Percentiles rank a stretch among this genome's conserved stretches.
Conservation (phyloP, 2,113 vertebrate genomes). For the Mobula hypostoma region DNA sequence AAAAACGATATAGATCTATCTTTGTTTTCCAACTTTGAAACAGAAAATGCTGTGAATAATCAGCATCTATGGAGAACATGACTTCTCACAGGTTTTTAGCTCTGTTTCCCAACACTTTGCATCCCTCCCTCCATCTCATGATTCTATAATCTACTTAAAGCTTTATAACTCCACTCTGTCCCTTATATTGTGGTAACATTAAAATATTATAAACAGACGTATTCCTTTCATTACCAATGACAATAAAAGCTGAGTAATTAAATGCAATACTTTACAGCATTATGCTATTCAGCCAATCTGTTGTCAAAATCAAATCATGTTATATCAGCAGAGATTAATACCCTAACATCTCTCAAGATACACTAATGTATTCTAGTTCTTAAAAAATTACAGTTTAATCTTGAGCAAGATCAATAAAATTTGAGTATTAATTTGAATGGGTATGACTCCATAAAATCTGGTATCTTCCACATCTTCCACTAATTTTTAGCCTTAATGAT, state of each 20-base stretch:
- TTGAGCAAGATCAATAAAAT: background rate
- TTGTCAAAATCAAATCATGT: background rate
- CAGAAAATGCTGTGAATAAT: too few species aligned
- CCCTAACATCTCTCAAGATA: background rate
- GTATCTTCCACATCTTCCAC: background rate
- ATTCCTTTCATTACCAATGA: background rate
- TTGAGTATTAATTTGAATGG: background rate
- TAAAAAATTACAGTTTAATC: background rate
- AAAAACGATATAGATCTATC: background rate
- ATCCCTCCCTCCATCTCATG: background rate
- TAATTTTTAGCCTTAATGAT: constrained; percentile 3
- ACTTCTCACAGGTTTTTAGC: too few species aligned
- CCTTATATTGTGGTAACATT: background rate
- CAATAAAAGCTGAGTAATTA: background rate
- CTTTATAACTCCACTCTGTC: background rate
- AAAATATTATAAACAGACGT: background rate
- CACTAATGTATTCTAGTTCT: background rate
- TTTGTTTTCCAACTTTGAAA: background rate
- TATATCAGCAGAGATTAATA: background rate
- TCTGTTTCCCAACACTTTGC: background rate
- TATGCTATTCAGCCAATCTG: background rate
- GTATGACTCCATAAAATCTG: background rate
- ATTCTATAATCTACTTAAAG: background rate
- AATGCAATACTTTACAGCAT: background rate
- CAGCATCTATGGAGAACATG: too few species aligned